A percentile compares a stretch with the other conserved stretches of the same genome.
phyloP scores from a whole-genome alignment of 2,797 vertebrate species.

The Holocentrus rufus region DNA sequence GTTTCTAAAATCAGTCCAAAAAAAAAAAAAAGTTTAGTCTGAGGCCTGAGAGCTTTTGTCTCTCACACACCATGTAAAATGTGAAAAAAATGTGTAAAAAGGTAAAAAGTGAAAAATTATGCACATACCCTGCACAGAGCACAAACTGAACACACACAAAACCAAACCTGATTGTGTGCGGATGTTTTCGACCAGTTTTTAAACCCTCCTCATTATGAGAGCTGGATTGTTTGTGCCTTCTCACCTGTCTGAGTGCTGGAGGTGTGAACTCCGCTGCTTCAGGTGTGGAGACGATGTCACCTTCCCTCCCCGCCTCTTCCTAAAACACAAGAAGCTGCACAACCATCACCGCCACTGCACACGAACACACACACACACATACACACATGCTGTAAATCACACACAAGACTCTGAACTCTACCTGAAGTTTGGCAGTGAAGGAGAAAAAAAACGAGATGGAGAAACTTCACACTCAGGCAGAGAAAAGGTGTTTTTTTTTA shows the following conservation, averaged over 20 bases:
- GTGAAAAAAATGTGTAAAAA: too few species aligned
- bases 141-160: background rate
- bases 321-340: conserved; percentile 33
- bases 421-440: conserved; percentile 27
- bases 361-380: too few species aligned
- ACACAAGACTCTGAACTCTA: conserved; percentile 14
- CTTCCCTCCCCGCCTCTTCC: conserved; percentile 45
- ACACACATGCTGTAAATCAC: conserved; percentile 43
- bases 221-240: conserved; percentile 74
- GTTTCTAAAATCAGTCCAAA: too few species aligned
- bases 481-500: conserved; percentile 47
- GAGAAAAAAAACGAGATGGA: conserved; percentile 15
- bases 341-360: background rate
- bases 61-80: background rate
- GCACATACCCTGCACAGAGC: background rate
- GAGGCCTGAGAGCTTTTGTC: background rate
- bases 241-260: conserved; percentile 75
- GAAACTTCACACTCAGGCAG: conserved; percentile 49
- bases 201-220: conserved; percentile 62
- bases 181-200: conserved; percentile 31
- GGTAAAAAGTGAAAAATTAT: conserved; percentile 23
- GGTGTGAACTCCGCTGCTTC: conserved; percentile 78
- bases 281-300: conserved; percentile 78
- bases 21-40: too few species aligned
- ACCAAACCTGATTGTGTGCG: background rate